Conservation (phyloP, 2,113 vertebrate genomes). For the Typhlomys cinereus region DNA sequence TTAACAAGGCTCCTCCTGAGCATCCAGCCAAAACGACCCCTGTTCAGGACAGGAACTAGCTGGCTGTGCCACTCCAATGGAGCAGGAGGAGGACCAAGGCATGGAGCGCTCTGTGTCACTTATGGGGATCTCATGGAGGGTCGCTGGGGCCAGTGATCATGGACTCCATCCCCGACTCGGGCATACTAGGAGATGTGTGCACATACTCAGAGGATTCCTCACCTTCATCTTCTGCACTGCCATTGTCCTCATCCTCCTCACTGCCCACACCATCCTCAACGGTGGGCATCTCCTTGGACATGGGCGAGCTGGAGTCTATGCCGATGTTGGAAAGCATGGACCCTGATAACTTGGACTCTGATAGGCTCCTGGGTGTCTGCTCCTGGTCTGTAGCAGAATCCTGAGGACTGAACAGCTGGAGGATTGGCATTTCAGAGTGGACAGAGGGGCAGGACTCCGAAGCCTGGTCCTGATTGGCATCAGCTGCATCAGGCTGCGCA, state of each 20-base stretch:
- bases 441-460: accelerated
- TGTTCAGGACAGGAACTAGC: background rate
- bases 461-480: background rate
- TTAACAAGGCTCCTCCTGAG: background rate
- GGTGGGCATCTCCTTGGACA: background rate
- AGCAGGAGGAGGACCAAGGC: background rate
- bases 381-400: background rate
- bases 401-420: background rate
- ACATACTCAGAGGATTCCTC: background rate
- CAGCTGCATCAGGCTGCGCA: accelerated
- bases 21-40: background rate
- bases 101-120: background rate
- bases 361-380: accelerated
- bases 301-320: background rate
- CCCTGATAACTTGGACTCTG: background rate
- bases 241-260: background rate
- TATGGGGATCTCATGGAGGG: background rate
- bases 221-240: background rate
- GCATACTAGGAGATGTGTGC: background rate
- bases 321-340: accelerated
- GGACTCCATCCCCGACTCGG: background rate
- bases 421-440: accelerated
- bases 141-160: background rate
- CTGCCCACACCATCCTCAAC: too few relatives aligned
- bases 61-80: background rate